Evolutionary conservation across 2,113 vertebrate species (phyloP), one percentile per base, ranked within the genome.

Genomic region (Origma solitaria): DNA sequence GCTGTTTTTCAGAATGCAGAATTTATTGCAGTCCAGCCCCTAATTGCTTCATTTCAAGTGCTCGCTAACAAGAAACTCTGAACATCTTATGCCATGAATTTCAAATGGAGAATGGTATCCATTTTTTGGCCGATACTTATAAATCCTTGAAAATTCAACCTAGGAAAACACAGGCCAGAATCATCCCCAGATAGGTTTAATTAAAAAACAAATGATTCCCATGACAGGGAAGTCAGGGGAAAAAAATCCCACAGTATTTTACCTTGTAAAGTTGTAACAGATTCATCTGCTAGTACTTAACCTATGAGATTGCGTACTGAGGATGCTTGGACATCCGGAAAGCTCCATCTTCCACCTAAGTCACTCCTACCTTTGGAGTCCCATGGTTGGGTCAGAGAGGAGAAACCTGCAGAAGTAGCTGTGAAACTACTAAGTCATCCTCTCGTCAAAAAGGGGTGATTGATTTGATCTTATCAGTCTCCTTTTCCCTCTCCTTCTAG

Each of bases 141-240:
- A 82, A 68, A 62, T 25, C 49, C 40, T 60, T 61, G 15, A 82
- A 75, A 82, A 90, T 28, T n/a, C 44, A 68, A n/a, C 13, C 38
- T 33, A 79, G 45, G 8, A 79, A 91, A 86, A 81, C 12, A 75
- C 20, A 64, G 56, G 33, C 9, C 38, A 76, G 72, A 86, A 86
- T 57, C 45, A 79, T 10, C 17, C 35, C 5, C 40, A 68, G 25
- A 71, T 3, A 70, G 30, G 10, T 75, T 61, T 53, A 53, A 77
- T 49, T 42, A 50, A 38, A 57, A 42, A 70, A 1, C 1, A 65
- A 66, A 66, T 33, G 15, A 72, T 47, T 82, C 6, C 13, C 47
- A 37, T 1, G 3, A 40, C 4, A 76, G 4, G 6, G 14, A 60
- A 77, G 35, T 17, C 9, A 21, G 27, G 31, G 8, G 0, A 0